Base-by-base conservation (phyloP, 2,888 invertebrate species). In the Philereme vetulata region DNA sequence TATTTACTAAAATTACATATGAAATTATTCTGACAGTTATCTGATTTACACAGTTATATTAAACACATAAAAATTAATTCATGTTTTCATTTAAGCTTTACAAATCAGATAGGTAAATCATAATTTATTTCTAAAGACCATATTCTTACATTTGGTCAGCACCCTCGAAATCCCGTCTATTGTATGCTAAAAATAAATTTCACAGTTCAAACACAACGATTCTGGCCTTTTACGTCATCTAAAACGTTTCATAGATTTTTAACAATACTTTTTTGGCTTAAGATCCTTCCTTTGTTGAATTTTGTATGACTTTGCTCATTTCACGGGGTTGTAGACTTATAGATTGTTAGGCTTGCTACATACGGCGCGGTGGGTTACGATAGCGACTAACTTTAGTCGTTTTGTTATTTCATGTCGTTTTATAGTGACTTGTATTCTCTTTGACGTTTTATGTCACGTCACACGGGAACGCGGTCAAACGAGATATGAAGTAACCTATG, bases 231-330 rank as follows among this genome's bases (percentile, higher is more conserved):
- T 49, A 52, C 50, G 49, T 48, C 34, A 43, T 51, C 54, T 43
- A 51, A 49, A 52, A 32, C 36, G 43, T 64, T 57, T 58, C 56
- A 49, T 60, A 56, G 60, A 42, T 47, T 64, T 56, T 62, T 60
- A 46, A 58, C 56, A 58, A 62, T 53, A 56, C 48, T n/a, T 49
- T 57, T 60, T 56, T 60, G 43, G 53, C 53, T 57, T 66, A 62
- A 50, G 45, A 57, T 47, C 43, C 51, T 8, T 45, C 50, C 51
- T 64, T 61, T 67, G 60, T 62, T 53, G 54, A 56, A 58, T 54
- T 63, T 62, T 70, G 60, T 67, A 65, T 66, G 45, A 60, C 55
- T 52, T 62, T 57, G 55, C 52, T 52, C 36, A 64, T 65, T 60
- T 66, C 46, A 66, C 63, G 47, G 46, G 34, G 56, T 60, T 62